Evolutionary conservation across 2,113 vertebrate species (phyloP).

Genomic region (Neoarius graeffei): DNA sequence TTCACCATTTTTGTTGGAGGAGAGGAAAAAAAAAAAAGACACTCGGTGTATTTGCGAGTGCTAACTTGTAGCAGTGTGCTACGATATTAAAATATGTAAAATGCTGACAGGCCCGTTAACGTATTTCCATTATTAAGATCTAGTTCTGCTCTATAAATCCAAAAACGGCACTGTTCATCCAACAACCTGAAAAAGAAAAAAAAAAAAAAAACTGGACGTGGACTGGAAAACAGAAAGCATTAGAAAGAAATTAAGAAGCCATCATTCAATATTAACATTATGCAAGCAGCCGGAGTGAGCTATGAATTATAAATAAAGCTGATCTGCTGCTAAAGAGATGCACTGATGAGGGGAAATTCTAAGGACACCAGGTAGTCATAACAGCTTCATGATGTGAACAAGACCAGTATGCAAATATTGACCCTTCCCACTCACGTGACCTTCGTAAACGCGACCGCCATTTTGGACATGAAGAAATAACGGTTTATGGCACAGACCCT

Average conservation of each 20-base stretch:
- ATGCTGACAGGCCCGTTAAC: neutral
- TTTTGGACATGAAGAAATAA: too few species aligned
- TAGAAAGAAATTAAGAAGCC: slow-evolving; percentile 30
- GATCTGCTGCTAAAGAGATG: slow-evolving; percentile 67
- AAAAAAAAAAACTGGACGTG: neutral
- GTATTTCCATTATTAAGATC: neutral
- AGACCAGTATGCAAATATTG: slow-evolving; percentile 85
- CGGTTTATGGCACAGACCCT: too few species aligned
- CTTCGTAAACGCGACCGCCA: too few species aligned
- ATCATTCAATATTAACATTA: slow-evolving; percentile 28
- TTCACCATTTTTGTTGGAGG: too few species aligned
- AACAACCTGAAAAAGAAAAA: slow-evolving; percentile 8
- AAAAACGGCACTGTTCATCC: neutral
- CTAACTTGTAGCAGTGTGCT: neutral
- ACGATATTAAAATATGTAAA: neutral
- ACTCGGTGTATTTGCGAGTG: neutral
- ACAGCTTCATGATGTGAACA: slow-evolving; percentile 80
- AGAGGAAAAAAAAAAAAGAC: neutral
- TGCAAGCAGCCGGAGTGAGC: slow-evolving; percentile 46
- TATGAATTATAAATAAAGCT: slow-evolving; percentile 65
- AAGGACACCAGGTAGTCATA: slow-evolving; percentile 80
- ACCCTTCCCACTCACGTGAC: too few species aligned
- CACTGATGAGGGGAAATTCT: slow-evolving; percentile 64
- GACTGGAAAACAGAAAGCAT: slow-evolving; percentile 8
- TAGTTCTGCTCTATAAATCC: neutral